A percentile compares a stretch with the other conserved stretches of the same genome.
Conservation (phyloP, 2,888 invertebrate species). For the Lapara coniferarum region DNA sequence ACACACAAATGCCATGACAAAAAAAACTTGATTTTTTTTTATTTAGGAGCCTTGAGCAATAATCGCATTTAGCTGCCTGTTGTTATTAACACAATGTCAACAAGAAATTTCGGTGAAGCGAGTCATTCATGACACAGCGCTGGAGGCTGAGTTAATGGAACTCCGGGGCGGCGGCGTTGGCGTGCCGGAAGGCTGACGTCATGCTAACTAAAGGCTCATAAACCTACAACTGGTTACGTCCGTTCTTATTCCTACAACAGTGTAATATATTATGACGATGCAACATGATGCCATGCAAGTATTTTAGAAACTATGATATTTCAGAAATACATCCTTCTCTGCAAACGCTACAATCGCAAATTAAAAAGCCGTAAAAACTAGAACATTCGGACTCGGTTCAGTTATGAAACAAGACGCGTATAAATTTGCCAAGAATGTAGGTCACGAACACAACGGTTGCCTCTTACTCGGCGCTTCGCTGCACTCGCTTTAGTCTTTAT, state of each 20-base stretch:
- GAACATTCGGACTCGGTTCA: slow-evolving; percentile 54
- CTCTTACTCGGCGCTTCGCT: slow-evolving; percentile 76
- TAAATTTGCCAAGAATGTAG: slow-evolving; percentile 70
- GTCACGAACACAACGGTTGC: slow-evolving; percentile 72
- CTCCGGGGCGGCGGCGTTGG: slow-evolving; percentile 43
- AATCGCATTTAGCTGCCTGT: not conserved
- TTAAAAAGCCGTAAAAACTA: slow-evolving; percentile 47
- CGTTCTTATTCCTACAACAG: slow-evolving; percentile 52
- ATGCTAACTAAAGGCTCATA: slow-evolving; percentile 61
- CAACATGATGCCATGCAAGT: not conserved
- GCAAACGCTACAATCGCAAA: slow-evolving; percentile 20
- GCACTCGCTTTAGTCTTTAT: slow-evolving; percentile 64
- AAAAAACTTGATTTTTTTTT: not conserved
- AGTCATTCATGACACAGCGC: slow-evolving; percentile 65
- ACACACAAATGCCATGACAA: no score
- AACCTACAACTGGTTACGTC: slow-evolving; percentile 67
- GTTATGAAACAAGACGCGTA: slow-evolving; percentile 66
- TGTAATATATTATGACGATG: slow-evolving; percentile 10
- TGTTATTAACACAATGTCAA: not conserved
- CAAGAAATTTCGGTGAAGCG: slow-evolving; percentile 31
- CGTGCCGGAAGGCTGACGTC: slow-evolving; percentile 72
- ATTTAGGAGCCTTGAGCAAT: not conserved
- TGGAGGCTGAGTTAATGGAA: slow-evolving; percentile 57
- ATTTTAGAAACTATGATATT: not conserved
- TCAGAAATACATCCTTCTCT: not conserved